Conservation (phyloP, 2,113 vertebrate species). For the Mastomys coucha region DNA sequence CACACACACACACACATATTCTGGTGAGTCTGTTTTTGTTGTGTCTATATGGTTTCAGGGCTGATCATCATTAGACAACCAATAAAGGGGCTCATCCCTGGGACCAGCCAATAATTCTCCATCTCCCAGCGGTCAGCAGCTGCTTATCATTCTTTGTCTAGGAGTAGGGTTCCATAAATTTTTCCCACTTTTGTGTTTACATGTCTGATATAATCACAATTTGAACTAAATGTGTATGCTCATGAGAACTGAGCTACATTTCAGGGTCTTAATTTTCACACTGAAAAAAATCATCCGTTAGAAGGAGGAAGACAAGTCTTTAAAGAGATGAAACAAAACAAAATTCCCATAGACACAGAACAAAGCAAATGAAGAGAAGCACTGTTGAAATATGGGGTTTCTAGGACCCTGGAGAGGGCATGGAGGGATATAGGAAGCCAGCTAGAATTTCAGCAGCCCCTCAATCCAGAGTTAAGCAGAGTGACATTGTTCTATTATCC, state of each 20-base stretch:
- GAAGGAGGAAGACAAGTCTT: neutral
- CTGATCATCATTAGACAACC: neutral
- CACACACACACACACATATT: too few relatives aligned
- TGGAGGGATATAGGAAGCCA: neutral
- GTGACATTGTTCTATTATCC: neutral
- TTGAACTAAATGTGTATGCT: neutral
- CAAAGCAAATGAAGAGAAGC: neutral
- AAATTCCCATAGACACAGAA: neutral
- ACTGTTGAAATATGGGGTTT: neutral
- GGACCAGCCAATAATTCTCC: neutral
- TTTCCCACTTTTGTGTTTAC: neutral
- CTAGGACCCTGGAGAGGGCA: neutral
- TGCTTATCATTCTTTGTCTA: neutral
- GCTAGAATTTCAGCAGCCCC: neutral
- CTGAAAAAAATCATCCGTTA: neutral
- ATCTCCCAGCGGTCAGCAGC: neutral
- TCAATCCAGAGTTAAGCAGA: neutral
- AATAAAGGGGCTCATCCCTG: neutral
- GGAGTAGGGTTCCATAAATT: neutral
- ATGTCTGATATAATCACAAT: neutral
- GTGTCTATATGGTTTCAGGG: neutral
- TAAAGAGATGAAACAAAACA: slow-evolving; percentile 14
- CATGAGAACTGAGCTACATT: slow-evolving; percentile 13
- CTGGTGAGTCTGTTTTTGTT: neutral
- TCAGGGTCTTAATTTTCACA: neutral